These are phyloP conservation scores for Ranitomeya imitator DNA, from an alignment of 2,113 vertebrate species.

Conservation along the genomic window DNA sequence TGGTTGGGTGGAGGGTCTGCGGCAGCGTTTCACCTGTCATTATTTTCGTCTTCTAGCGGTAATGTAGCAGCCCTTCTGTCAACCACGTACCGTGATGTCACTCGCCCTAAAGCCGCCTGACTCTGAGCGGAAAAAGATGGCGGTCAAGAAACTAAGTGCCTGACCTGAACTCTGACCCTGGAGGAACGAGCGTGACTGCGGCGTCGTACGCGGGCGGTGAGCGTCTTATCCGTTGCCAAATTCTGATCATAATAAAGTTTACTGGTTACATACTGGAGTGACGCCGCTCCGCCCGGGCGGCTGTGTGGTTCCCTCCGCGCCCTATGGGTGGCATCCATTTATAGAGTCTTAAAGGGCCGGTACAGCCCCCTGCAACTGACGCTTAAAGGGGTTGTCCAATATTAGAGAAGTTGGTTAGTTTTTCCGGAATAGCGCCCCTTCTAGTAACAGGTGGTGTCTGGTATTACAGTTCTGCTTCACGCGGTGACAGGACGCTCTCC, in stretches of 20 bases:
- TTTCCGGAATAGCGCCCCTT: too few species aligned
- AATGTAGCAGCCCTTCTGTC: not conserved
- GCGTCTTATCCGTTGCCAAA: slow-evolving; percentile 24
- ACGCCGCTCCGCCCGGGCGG: not conserved
- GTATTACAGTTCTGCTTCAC: too few species aligned
- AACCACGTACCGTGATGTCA: not conserved
- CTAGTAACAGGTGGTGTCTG: too few species aligned
- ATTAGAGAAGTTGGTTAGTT: not conserved
- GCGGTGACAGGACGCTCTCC: not conserved
- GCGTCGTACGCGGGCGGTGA: not conserved
- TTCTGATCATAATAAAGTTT: fast-evolving
- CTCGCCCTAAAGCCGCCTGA: not conserved
- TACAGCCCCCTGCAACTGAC: not conserved
- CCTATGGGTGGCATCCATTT: too few species aligned
- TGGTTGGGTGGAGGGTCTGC: not conserved
- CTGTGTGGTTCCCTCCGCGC: not conserved
- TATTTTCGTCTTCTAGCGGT: not conserved
- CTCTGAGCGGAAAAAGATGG: not conserved
- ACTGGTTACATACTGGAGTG: not conserved
- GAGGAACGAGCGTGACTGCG: not conserved
- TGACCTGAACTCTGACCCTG: slow-evolving; percentile 18
- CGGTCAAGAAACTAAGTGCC: not conserved
- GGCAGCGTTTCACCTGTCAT: not conserved
- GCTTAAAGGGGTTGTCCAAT: not conserved
- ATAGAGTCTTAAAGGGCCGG: not conserved